Percentiles rank a stretch among this genome's conserved stretches.
These are phyloP conservation scores for Epistrophe eligans DNA, from an alignment of 2,888 invertebrate species.

Conservation along the genomic window DNA sequence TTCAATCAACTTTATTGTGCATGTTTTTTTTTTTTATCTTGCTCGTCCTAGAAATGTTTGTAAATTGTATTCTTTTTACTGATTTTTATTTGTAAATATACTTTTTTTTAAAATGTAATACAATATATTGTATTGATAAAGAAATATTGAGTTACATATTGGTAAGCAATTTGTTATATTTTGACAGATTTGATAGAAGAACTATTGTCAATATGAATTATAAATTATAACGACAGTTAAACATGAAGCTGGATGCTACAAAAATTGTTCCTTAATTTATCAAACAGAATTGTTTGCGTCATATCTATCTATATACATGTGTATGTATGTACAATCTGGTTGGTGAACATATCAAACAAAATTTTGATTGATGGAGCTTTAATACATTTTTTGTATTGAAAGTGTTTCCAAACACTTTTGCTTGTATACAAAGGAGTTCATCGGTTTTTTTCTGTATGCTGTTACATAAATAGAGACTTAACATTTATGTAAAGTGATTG, in stretches of 20 bases:
- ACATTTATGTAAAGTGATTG: no score
- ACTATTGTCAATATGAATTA: neutral
- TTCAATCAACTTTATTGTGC: slow-evolving; percentile 72
- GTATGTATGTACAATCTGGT: no score
- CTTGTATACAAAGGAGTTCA: no score
- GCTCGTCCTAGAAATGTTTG: slow-evolving; percentile 18
- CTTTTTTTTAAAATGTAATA: no score
- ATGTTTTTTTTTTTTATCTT: slow-evolving; percentile 52
- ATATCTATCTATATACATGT: no score
- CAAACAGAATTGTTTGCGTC: no score
- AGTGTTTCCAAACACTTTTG: no score
- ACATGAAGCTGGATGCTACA: neutral
- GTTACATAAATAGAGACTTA: no score
- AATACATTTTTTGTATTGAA: no score
- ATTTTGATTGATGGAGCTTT: no score
- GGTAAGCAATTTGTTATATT: neutral
- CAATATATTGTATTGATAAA: neutral
- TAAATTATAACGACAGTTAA: neutral
- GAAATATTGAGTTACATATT: neutral
- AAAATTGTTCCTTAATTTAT: neutral
- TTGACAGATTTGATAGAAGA: neutral
- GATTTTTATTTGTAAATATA: slow-evolving; percentile 27
- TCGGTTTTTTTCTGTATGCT: no score
- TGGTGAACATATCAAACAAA: no score
- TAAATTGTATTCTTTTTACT: neutral